Evolutionary conservation across 2,113 vertebrate species (phyloP), one percentile per base, ranked within the genome.

Genomic region (Muntiacus muntjak): DNA sequence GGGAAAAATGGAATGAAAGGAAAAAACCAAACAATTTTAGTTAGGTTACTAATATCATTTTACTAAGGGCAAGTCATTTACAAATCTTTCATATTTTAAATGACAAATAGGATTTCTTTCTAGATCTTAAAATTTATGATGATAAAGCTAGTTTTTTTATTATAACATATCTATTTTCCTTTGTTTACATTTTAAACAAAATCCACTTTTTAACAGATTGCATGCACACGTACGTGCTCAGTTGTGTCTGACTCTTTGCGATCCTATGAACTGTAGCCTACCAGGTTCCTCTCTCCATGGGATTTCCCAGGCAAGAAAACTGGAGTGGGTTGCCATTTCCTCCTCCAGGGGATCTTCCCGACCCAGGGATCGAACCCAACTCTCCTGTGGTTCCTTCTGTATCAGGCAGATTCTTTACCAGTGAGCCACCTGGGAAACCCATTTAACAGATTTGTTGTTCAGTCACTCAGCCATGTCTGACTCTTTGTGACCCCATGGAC

Each of bases 21-120:
- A 45, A 93, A 93, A 95, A 64, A 3, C 25, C n/a, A 78, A 67
- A 74, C 43, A 91, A 58, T 91, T 97, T 50, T 81, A 76, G n/a
- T 89, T 89, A 79, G 40, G 26, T 62, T 50, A 16, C 43, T 58
- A 78, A 54, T 94, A 85, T 54, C 54, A 1, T 57, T 25, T 92
- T 62, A 43, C 74, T 47, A 12, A 82, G 25, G 57, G 86, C 16
- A 92, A 94, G 82, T 50, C 14, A 76, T n/a, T 54, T 74, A 14
- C 47, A 91, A 89, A 54, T 91, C 25, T 89, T 13, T 89, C 11
- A 19, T 62, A 58, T 93, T 87, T 94, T 76, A 95, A 93, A 55
- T 52, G 10, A 76, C 71, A 62, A 86, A 82, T 0, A 78, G 52
- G 13, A 88, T 92, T 96, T 95, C 30, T n/a, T 79, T 94, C 36